Evolutionary conservation across 2,113 vertebrate species (phyloP).

Genomic region (Aplodontia rufa): DNA sequence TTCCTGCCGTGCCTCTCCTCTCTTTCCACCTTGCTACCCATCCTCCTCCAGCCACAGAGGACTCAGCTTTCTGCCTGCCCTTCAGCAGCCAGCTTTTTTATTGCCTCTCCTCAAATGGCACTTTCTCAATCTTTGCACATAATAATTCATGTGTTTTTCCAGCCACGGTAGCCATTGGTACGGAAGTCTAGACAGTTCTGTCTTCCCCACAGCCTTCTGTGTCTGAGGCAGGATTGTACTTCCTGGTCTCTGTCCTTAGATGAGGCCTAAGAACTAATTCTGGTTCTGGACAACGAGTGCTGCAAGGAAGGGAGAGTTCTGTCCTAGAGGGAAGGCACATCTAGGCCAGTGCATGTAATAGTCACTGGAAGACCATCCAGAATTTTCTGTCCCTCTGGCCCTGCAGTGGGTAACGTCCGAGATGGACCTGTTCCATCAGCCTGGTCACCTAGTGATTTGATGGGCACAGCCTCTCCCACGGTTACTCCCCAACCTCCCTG

Average conservation of each 20-base stretch:
- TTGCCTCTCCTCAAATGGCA: background rate
- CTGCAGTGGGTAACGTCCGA: background rate
- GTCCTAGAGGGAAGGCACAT: background rate
- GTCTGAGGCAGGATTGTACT: background rate
- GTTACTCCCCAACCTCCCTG: background rate
- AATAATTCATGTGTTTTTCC: background rate
- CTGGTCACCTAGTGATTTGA: background rate
- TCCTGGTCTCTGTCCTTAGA: background rate
- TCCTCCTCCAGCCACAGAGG: background rate
- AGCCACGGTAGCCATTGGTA: background rate
- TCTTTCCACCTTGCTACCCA: background rate
- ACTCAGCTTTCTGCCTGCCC: background rate
- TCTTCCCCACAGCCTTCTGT: background rate
- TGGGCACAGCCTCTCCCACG: background rate
- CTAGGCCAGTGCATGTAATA: background rate
- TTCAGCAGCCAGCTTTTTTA: background rate
- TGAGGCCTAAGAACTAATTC: background rate
- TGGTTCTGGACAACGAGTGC: background rate
- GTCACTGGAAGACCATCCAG: background rate
- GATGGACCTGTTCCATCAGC: background rate
- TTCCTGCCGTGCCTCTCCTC: background rate
- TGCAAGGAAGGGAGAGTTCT: background rate
- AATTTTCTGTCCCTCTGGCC: background rate
- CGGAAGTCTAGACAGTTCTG: background rate
- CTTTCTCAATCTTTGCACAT: background rate